These are phyloP conservation scores for Agelaius phoeniceus DNA, from an alignment of 2,113 vertebrate genomes.

Conservation along the genomic window DNA sequence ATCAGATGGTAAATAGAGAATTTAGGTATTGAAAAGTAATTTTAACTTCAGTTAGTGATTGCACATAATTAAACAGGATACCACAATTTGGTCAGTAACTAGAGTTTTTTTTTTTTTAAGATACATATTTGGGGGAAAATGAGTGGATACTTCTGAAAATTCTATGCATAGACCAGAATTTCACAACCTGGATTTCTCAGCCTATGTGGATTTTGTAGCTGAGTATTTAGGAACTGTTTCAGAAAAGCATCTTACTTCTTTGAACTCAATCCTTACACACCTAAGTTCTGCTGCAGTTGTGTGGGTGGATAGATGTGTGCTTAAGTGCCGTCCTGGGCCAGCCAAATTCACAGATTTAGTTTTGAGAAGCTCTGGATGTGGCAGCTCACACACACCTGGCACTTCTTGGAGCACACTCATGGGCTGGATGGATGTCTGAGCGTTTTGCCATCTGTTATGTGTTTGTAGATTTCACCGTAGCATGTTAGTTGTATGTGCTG, in stretches of 20 bases:
- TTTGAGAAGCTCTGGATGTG: neutral
- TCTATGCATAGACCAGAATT: neutral
- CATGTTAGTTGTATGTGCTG: neutral
- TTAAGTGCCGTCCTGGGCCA: neutral
- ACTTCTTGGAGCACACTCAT: accelerated
- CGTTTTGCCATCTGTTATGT: neutral
- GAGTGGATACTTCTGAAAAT: neutral
- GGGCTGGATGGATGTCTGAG: neutral
- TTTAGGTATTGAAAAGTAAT: neutral
- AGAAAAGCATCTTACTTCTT: neutral
- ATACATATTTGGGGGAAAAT: neutral
- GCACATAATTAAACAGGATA: neutral
- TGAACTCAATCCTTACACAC: neutral
- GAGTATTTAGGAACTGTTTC: neutral
- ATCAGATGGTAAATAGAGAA: neutral
- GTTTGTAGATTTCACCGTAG: neutral
- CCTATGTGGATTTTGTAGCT: neutral
- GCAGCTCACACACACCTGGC: neutral
- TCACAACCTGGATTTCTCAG: neutral
- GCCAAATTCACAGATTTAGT: neutral
- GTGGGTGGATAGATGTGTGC: neutral
- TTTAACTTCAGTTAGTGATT: neutral
- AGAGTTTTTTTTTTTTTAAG: neutral
- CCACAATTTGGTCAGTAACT: neutral
- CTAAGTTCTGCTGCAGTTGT: neutral